Percentiles rank a stretch among this genome's conserved stretches.
Evolutionary conservation across 37 sponge, comb jelly and placozoan genomes (phyloP).

Genomic region (Mnemiopsis leidyi): DNA sequence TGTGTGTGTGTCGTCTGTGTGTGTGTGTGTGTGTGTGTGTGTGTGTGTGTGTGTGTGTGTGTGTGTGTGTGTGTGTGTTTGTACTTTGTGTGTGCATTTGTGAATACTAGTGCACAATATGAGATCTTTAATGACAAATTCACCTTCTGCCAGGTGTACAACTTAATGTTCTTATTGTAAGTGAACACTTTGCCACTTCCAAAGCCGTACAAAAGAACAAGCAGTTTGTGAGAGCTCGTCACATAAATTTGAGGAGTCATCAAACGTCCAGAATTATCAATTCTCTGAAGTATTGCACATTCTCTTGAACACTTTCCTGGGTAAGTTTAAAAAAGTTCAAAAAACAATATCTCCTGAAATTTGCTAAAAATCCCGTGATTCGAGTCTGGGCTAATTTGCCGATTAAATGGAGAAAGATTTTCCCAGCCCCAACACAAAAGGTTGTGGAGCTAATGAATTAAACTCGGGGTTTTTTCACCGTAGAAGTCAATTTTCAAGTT

Average conservation of each 20-base stretch:
- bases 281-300: slow-evolving; percentile 45
- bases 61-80: no score
- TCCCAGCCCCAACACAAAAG: not conserved
- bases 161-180: not conserved
- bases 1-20: no score
- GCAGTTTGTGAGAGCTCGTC: not conserved
- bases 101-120: no score
- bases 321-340: not conserved
- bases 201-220: slow-evolving; percentile 48
- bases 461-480: no score
- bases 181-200: slow-evolving; percentile 10
- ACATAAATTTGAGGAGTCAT: slow-evolving; percentile 29
- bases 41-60: no score
- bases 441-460: not conserved
- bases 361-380: no score
- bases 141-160: slow-evolving; percentile 59
- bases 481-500: no score
- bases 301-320: not conserved
- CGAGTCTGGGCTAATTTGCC: no score
- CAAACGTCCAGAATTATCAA: not conserved
- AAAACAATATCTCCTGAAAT: not conserved
- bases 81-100: no score
- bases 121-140: no score
- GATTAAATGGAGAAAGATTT: no score
- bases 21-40: no score